A percentile compares a stretch with the other conserved stretches of the same genome.
phyloP scores from a whole-genome alignment of 2,888 invertebrate species.

The Ormyrus rosae region DNA sequence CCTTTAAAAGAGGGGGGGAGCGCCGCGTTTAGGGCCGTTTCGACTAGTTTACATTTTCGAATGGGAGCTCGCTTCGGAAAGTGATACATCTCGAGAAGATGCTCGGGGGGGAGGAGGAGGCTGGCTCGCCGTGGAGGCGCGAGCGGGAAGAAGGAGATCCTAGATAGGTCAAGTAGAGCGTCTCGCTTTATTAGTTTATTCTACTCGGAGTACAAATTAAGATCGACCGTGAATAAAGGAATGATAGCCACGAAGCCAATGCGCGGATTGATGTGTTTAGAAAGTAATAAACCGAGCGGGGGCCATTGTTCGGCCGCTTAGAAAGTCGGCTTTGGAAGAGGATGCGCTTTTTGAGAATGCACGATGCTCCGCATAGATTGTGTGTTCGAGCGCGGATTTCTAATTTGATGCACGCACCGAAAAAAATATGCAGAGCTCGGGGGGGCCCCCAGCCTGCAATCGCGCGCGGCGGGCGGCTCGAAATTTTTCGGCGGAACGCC shows the following conservation, averaged over 20 bases:
- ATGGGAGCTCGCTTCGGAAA: background rate
- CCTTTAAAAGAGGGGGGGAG: slow-evolving; percentile 10
- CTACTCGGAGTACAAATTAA: slow-evolving; percentile 23
- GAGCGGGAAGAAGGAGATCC: slow-evolving; percentile 20
- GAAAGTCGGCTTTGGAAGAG: background rate
- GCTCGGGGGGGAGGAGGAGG: background rate
- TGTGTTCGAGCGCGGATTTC: too few species aligned
- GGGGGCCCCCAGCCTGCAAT: too few species aligned
- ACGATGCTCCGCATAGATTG: too few species aligned
- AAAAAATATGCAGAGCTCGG: too few species aligned
- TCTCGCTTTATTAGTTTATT: slow-evolving; percentile 38
- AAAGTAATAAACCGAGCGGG: slow-evolving; percentile 19
- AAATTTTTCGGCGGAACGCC: background rate
- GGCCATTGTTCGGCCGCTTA: background rate
- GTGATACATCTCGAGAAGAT: slow-evolving; percentile 22
- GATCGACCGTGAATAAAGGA: slow-evolving; percentile 25
- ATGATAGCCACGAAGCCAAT: background rate
- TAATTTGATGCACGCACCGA: too few species aligned
- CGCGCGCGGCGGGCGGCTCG: too few species aligned
- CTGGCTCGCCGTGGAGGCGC: background rate
- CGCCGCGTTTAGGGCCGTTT: slow-evolving; percentile 3
- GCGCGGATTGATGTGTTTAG: slow-evolving; percentile 15
- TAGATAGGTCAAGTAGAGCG: background rate
- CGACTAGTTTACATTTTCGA: slow-evolving; percentile 37
- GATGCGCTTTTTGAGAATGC: too few species aligned